Evolutionary conservation across 2,888 invertebrate genomes (phyloP).

Genomic region (Orthosia cruda): DNA sequence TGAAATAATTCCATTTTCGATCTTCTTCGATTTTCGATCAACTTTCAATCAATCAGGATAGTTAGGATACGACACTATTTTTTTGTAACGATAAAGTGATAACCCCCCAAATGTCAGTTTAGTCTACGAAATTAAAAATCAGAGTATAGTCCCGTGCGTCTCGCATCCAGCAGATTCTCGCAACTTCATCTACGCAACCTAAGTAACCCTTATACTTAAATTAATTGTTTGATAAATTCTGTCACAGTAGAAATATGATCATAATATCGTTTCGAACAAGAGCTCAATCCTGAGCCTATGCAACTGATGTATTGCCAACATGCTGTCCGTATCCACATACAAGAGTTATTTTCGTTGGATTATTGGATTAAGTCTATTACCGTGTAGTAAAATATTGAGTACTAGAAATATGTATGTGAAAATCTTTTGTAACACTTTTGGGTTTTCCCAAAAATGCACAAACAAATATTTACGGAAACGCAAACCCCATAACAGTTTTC

Average conservation of each 20-base stretch:
- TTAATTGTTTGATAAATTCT: not conserved
- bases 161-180: too few species aligned
- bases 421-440: too few species aligned
- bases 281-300: not conserved
- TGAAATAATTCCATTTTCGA: too few species aligned
- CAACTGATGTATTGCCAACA: not conserved
- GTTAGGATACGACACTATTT: too few species aligned
- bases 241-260: not conserved
- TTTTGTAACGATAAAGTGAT: too few species aligned
- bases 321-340: not conserved
- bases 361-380: not conserved
- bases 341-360: conserved; percentile 1
- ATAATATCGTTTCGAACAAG: not conserved
- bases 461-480: conserved; percentile 20
- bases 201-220: too few species aligned
- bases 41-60: too few species aligned
- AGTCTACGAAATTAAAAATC: too few species aligned
- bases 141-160: too few species aligned
- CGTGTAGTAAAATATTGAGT: not conserved
- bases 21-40: too few species aligned
- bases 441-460: conserved; percentile 2
- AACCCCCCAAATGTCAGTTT: too few species aligned
- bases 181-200: too few species aligned
- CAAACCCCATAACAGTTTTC: conserved; percentile 23
- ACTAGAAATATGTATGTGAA: not conserved